These are phyloP conservation scores for Glandiceps talaboti DNA, from an alignment of 53 echinoderm and acorn worm species.

Conservation along the genomic window DNA sequence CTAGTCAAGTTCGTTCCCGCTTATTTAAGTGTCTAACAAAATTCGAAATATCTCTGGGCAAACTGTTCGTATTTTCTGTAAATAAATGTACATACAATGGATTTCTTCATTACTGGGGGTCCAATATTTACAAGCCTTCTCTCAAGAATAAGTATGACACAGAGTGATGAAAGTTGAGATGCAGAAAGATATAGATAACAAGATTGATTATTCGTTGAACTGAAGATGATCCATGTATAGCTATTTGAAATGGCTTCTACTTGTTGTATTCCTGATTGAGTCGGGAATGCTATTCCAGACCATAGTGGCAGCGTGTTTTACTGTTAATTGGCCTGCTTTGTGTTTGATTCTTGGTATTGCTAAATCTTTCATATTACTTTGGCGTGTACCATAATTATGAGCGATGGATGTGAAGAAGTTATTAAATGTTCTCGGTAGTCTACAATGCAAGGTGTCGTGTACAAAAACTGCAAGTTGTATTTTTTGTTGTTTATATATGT, in stretches of 20 bases:
- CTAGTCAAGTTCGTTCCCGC: no score
- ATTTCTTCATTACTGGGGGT: no score
- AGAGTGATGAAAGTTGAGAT: no score
- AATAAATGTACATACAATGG: no score
- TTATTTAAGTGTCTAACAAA: no score
- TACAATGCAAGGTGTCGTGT: background rate
- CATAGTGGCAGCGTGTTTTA: background rate
- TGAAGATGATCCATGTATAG: background rate
- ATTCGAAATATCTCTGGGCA: no score
- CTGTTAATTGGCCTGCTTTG: background rate
- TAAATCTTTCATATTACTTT: background rate
- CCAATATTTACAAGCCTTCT: no score
- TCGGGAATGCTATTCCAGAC: background rate
- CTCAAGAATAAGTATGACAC: no score
- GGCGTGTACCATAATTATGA: background rate
- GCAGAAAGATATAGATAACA: no score
- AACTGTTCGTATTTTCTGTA: no score
- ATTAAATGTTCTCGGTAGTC: background rate
- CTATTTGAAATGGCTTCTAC: background rate
- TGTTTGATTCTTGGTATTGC: background rate
- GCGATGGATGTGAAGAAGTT: background rate
- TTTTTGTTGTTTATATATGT: background rate
- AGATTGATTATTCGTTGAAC: no score
- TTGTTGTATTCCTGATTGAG: background rate
- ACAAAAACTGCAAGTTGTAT: background rate